Conservation (phyloP, 2,888 invertebrate genomes). For the Orthonevra nobilis region DNA sequence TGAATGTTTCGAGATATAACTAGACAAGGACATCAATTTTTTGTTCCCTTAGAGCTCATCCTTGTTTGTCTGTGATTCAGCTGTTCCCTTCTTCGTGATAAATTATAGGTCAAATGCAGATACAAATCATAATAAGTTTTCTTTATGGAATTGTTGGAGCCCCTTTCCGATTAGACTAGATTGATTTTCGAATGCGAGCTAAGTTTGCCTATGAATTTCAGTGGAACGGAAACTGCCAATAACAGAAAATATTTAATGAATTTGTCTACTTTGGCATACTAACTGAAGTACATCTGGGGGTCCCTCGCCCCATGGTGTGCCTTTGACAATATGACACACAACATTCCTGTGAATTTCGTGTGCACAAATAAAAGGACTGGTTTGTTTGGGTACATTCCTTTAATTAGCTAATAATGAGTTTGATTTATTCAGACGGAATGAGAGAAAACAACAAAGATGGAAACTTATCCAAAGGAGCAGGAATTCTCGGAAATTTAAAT, state of each 20-base stretch:
- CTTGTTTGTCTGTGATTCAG: constrained; percentile 9
- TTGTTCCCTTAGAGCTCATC: too few species aligned
- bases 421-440: background rate
- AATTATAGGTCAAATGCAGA: constrained; percentile 42
- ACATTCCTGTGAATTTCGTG: background rate
- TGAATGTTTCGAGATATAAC: too few species aligned
- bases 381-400: background rate
- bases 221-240: background rate
- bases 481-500: too few species aligned
- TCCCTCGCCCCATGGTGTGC: background rate
- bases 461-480: too few species aligned
- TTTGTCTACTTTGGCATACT: background rate
- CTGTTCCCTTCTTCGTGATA: constrained; percentile 12
- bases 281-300: background rate
- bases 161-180: background rate
- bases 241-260: background rate
- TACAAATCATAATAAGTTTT: constrained; percentile 15
- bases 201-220: too few species aligned
- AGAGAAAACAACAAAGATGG: too few species aligned
- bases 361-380: too few species aligned
- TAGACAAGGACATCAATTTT: too few species aligned
- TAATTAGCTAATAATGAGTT: background rate
- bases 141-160: background rate
- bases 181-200: too few species aligned
- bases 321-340: background rate